Conservation (phyloP, 2,113 vertebrate species). For the Plotosus lineatus region DNA sequence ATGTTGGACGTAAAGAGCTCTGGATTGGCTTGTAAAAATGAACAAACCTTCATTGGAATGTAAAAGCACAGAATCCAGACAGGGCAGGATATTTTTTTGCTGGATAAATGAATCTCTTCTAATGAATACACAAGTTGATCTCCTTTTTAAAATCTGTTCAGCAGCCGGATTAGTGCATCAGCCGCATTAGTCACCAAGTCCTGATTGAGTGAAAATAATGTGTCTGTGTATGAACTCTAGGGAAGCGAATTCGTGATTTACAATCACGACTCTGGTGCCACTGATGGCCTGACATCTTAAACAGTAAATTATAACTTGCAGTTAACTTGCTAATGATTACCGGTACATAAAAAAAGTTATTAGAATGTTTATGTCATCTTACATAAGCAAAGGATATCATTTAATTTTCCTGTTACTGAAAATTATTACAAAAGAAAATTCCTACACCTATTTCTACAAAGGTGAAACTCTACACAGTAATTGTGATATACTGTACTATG, state of each 20-base stretch:
- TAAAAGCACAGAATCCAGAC: no score
- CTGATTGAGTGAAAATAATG: not conserved
- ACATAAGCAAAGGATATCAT: not conserved
- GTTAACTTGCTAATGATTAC: conserved; percentile 2
- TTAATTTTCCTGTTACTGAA: not conserved
- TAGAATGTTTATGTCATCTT: not conserved
- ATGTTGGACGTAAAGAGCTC: no score
- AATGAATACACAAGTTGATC: no score
- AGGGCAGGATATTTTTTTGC: no score
- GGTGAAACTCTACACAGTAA: conserved; percentile 4
- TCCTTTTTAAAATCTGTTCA: no score
- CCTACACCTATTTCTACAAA: not conserved
- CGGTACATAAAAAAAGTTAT: not conserved
- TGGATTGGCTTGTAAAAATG: no score
- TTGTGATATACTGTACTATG: conserved; percentile 4
- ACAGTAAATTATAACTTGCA: conserved; percentile 24
- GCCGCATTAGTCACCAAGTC: conserved; percentile 7
- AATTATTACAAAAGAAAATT: not conserved
- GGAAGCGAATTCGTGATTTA: not conserved
- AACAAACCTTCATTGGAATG: no score
- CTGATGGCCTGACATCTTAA: conserved; percentile 21
- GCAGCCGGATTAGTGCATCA: not conserved
- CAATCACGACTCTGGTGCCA: not conserved
- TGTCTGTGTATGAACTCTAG: not conserved
- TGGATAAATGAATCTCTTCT: no score